Evolutionary conservation across 2,888 invertebrate genomes (phyloP), one percentile per base, ranked within the genome.

Genomic region (Perizoma affinitatum): DNA sequence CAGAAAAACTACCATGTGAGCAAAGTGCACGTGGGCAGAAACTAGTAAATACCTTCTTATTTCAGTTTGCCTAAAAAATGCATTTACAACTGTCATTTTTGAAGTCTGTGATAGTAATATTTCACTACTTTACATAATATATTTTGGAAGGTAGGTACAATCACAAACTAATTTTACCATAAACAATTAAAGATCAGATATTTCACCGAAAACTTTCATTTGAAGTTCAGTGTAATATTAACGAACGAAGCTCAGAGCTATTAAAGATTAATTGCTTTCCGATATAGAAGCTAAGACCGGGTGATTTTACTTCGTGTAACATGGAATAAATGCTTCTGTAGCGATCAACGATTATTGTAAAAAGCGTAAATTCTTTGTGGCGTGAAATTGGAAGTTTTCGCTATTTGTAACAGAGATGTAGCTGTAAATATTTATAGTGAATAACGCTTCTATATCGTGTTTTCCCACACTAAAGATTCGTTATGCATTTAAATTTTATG

Each of bases 291-390:
- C 67, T 54, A 55, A 56, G 44, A 40, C 45, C 56, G 48, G 34
- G 47, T 47, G 62, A 60, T 61, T 61, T 66, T 63, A 57, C 60
- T 41, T 11, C 58, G 50, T 57, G 62, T 64, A 59, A 68, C 54
- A 46, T 40, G 66, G 68, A 65, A 68, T 68, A 68, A 69, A 85
- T 80, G 90, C 90, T 90, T 90, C 90, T 84, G 90, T 80, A 75
- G 83, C 75, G 78, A 84, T 84, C 83, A 79, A 69, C 80, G 81
- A 86, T 84, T 83, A 83, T 76, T 71, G 74, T 81, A 84, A 88
- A 88, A 86, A 89, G 86, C 88, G 86, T 90, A 71, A 79, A 84
- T 74, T 55, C 61, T 62, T 61, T 67, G 49, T 55, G 51, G 62
- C 67, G 65, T 69, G 61, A 62, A 67, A 69, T 69, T 58, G 54